These are phyloP conservation scores for Chlorodrepanis virens DNA, from an alignment of 2,113 vertebrate genomes.

Conservation along the genomic window DNA sequence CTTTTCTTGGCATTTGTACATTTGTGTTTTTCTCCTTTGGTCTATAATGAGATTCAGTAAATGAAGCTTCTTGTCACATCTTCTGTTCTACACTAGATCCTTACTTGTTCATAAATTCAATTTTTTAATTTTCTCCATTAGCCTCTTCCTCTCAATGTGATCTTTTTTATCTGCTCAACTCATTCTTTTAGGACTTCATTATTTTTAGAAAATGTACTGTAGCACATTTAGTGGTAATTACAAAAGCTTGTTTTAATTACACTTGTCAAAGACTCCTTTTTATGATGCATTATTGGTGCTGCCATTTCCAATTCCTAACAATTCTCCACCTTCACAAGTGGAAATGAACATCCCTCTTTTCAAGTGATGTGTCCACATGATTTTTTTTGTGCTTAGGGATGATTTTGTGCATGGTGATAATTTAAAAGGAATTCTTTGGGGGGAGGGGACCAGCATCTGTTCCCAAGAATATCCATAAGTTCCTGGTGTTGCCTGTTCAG, in stretches of 20 bases:
- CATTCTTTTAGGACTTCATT: slow-evolving; percentile 34
- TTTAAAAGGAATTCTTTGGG: neutral
- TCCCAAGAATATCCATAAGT: neutral
- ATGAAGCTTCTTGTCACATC: neutral
- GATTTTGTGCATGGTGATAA: neutral
- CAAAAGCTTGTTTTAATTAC: slow-evolving; percentile 56
- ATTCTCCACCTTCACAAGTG: slow-evolving; percentile 2
- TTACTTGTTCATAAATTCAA: neutral
- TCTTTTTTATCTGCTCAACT: neutral
- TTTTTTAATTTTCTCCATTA: neutral
- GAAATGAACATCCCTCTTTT: neutral
- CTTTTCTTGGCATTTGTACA: neutral
- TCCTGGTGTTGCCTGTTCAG: neutral
- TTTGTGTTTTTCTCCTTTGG: neutral
- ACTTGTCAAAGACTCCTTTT: neutral
- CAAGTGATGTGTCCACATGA: neutral
- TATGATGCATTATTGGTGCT: neutral
- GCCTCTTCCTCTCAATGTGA: neutral
- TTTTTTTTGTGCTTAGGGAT: neutral
- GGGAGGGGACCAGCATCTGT: neutral
- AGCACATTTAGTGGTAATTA: slow-evolving; percentile 41
- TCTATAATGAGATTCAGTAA: neutral
- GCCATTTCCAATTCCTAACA: neutral
- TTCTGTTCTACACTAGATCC: neutral
- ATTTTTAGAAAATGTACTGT: slow-evolving; percentile 22